Evolutionary conservation across 2,797 vertebrate genomes (phyloP).

Genomic region (Notolepis coatsorum): DNA sequence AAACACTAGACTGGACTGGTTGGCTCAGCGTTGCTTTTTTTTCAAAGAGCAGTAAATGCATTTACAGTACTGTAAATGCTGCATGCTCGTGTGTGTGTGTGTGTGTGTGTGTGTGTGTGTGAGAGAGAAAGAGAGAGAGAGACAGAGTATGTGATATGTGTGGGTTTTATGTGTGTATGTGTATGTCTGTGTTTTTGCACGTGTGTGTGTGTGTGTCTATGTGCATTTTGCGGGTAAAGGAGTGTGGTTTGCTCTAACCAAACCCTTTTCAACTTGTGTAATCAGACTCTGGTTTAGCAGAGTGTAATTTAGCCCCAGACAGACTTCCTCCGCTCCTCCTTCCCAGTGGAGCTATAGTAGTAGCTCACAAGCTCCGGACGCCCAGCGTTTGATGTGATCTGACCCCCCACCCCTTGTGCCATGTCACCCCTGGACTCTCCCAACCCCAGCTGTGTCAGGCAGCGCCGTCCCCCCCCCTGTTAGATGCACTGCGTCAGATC

Average conservation of each 20-base stretch:
- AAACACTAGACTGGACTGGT: conserved; percentile 50
- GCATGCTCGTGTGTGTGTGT: conserved; percentile 24
- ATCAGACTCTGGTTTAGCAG: conserved; percentile 79
- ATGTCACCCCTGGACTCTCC: conserved; percentile 50
- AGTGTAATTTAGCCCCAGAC: conserved; percentile 82
- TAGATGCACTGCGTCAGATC: conserved; percentile 55
- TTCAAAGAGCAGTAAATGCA: conserved; percentile 62
- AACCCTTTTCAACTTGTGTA: conserved; percentile 81
- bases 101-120: background rate
- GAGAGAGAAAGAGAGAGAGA: too few species aligned
- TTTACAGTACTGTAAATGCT: conserved; percentile 65
- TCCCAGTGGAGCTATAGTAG: conserved; percentile 60
- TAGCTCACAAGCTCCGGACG: conserved; percentile 47
- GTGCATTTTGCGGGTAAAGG: conserved; percentile 71
- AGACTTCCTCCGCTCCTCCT: conserved; percentile 73
- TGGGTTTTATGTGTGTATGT: conserved; percentile 7
- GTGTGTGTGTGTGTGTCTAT: conserved; percentile 45
- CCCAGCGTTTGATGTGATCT: conserved; percentile 60
- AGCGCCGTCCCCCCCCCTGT: too few species aligned
- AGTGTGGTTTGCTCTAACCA: conserved; percentile 71
- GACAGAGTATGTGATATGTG: conserved; percentile 9
- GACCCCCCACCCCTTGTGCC: conserved; percentile 43
- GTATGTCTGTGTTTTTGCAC: conserved; percentile 11
- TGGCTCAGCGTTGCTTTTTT: conserved; percentile 63
- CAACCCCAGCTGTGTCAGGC: conserved; percentile 55